These are phyloP conservation scores for Clarias macrocephalus DNA, from an alignment of 2,113 vertebrate species.

Conservation along the genomic window DNA sequence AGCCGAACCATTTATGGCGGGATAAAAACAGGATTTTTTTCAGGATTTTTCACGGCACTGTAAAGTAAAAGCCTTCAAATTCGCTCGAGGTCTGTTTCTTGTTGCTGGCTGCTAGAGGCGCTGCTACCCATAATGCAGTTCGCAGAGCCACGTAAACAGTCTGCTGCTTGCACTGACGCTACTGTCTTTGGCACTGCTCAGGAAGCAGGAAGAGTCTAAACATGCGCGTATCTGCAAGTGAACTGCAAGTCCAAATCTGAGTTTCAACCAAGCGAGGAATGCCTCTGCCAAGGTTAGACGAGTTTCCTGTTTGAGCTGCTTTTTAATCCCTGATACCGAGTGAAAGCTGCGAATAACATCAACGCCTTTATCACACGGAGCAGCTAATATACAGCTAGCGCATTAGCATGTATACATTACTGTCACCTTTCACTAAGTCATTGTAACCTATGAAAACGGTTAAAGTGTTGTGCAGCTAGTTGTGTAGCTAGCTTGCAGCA, in stretches of 20 bases:
- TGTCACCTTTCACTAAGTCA: not conserved
- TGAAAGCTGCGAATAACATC: not conserved
- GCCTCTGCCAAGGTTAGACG: slow-evolving; percentile 23
- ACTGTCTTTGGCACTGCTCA: not conserved
- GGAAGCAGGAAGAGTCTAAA: not conserved
- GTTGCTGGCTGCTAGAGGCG: not conserved
- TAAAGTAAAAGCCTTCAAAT: not conserved
- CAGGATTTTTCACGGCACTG: no score
- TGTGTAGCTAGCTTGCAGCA: no score
- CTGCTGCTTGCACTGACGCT: not conserved
- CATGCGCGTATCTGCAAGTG: not conserved
- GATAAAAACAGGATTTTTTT: no score
- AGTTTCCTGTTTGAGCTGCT: not conserved
- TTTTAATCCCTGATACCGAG: not conserved
- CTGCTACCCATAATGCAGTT: slow-evolving; percentile 70
- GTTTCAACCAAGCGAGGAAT: not conserved
- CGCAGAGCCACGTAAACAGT: slow-evolving; percentile 69
- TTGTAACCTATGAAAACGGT: not conserved
- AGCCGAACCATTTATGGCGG: no score
- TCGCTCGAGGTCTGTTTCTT: not conserved
- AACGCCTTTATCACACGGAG: not conserved
- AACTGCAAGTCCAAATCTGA: not conserved
- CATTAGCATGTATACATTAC: not conserved
- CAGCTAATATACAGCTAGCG: not conserved
- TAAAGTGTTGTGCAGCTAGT: not conserved